Evolutionary conservation across 92 coral and sea anemone genomes (phyloP).

Genomic region (Zoanthus gigantus): DNA sequence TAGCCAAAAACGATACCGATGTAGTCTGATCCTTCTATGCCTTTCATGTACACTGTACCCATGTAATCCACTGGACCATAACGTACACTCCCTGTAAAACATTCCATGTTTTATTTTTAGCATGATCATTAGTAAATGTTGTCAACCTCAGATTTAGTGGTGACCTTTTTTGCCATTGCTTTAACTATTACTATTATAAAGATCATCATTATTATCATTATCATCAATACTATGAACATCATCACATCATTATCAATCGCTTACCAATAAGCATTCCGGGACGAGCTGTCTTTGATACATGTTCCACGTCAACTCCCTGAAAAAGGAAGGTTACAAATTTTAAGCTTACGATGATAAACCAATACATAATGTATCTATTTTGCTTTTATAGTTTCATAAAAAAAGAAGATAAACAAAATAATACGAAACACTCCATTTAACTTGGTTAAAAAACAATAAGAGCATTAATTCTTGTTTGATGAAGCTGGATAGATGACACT

Average conservation of each 20-base stretch:
- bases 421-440: too few relatives aligned
- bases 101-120: not conserved
- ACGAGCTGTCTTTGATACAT: slow-evolving; percentile 75
- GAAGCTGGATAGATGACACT: too few relatives aligned
- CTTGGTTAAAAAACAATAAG: too few relatives aligned
- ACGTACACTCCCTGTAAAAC: slow-evolving; percentile 68
- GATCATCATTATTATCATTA: too few relatives aligned
- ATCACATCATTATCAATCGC: not conserved
- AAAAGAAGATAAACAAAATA: not conserved
- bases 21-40: slow-evolving; percentile 84
- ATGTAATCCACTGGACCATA: slow-evolving; percentile 95
- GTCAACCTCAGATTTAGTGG: too few relatives aligned
- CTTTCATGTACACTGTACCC: slow-evolving; percentile 87
- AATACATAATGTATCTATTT: too few relatives aligned
- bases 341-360: too few relatives aligned
- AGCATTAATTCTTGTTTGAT: too few relatives aligned
- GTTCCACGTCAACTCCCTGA: slow-evolving; percentile 93
- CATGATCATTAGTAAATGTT: too few relatives aligned
- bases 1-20: slow-evolving; percentile 96
- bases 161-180: too few relatives aligned
- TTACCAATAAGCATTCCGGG: slow-evolving; percentile 96
- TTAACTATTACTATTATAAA: too few relatives aligned
- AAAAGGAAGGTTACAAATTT: not conserved
- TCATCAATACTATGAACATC: too few relatives aligned
- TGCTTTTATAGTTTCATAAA: not conserved